These are phyloP conservation scores for Melanostoma scalare DNA, from an alignment of 2,888 invertebrate genomes.

Conservation along the genomic window DNA sequence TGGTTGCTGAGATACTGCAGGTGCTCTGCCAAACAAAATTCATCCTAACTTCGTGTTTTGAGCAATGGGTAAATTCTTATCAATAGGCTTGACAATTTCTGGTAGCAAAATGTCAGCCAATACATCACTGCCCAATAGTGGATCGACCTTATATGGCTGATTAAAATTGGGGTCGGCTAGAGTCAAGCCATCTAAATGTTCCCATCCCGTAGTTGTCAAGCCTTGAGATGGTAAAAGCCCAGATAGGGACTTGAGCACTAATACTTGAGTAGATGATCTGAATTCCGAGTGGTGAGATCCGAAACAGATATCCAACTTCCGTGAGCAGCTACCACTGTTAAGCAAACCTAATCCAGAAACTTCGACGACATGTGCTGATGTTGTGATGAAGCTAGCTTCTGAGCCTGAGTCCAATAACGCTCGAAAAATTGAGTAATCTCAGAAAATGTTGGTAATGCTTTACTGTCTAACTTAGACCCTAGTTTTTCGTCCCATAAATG, in stretches of 20 bases:
- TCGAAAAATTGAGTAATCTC: constrained; percentile 18
- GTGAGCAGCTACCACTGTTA: neutral
- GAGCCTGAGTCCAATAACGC: neutral
- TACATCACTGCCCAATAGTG: constrained; percentile 21
- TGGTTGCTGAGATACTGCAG: neutral
- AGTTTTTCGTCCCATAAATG: neutral
- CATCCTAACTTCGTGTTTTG: constrained; percentile 3
- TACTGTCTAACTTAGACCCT: neutral
- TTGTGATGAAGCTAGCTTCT: neutral
- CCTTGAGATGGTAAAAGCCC: neutral
- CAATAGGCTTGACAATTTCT: neutral
- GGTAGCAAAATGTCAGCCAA: constrained; percentile 7
- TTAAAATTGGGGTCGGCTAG: constrained; percentile 11
- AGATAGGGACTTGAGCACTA: constrained; percentile 1
- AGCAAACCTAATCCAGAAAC: constrained; percentile 14
- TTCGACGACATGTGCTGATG: neutral
- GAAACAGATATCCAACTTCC: neutral
- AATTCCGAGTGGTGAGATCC: constrained; percentile 8
- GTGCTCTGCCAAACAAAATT: constrained; percentile 3
- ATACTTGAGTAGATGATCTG: neutral
- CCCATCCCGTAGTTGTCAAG: neutral
- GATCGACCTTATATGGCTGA: constrained; percentile 4
- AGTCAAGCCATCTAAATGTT: neutral
- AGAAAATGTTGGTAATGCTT: constrained; percentile 26
- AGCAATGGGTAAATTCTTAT: neutral